Evolutionary conservation across 2,888 invertebrate species (phyloP), one percentile per base, ranked within the genome.

Genomic region (Entomobrya proxima): DNA sequence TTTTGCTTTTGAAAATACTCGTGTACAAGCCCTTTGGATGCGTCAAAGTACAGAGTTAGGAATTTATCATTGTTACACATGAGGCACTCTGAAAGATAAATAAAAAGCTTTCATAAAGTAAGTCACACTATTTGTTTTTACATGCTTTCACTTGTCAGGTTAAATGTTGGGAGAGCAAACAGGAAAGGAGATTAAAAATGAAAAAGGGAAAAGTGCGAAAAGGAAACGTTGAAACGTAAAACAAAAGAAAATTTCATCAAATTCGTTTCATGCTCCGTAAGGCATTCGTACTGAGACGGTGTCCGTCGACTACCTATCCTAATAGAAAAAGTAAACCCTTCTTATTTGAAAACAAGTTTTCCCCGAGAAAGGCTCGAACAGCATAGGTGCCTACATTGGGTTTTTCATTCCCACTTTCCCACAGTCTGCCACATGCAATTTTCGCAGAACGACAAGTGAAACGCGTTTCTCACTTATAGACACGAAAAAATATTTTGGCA

Each of bases 351-450:
- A 67, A 67, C 13, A 67, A 67, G 21, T 40, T 40, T 67, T 24
- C 37, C 40, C 13, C 18, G 11, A 11, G n/a, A 44, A 13, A 15
- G n/a, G 2, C 44, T 44, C n/a, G n/a, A 2, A 5, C 44, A 40
- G 11, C 7, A 15, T 7, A 44, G 13, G n/a, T 15, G 15, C 13
- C 44, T 15, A 44, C 11, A 44, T 44, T 44, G 2, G 13, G 44
- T 15, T n/a, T 44, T 44, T 44, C 55, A 5, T 13, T 3, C 47
- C 24, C 24, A 69, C 27, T 47, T 47, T 47, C 44, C 30, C 44
- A 69, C 69, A 44, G 47, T n/a, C 58, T 77, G 76, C 30, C 40
- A 50, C 24, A 61, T 77, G 64, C 44, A 77, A 77, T 78, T 78
- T 67, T 50, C 47, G 15, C 21, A 32, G 24, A 50, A 47, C 67